These are phyloP conservation scores for Epizoanthus ramosus DNA, from an alignment of 92 coral and sea anemone species.

Conservation along the genomic window DNA sequence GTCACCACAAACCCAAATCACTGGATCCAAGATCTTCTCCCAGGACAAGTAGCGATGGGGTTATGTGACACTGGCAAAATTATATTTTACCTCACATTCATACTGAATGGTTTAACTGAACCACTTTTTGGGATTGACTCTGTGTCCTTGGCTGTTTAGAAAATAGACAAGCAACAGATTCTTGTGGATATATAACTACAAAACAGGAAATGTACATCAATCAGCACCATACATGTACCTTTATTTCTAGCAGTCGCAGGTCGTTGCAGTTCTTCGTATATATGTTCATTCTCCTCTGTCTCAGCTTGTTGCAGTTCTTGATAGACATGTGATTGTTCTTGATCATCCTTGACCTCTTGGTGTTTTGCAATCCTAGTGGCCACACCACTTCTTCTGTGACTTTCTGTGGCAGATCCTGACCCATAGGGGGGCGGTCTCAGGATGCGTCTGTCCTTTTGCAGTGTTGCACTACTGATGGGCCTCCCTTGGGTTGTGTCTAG, in stretches of 20 bases:
- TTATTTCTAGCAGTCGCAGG: background rate
- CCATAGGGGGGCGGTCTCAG: slow-evolving; percentile 25
- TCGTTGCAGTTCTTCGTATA: background rate
- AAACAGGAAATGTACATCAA: background rate
- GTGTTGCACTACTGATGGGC: background rate
- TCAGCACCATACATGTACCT: background rate
- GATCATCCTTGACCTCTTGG: background rate
- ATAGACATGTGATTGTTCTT: background rate
- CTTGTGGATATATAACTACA: too few relatives aligned
- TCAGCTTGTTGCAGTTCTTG: background rate
- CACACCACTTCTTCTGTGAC: background rate
- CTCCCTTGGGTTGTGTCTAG: background rate
- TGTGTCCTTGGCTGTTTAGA: too few relatives aligned
- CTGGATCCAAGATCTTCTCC: too few relatives aligned
- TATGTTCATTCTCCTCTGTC: background rate
- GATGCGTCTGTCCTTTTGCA: slow-evolving; percentile 14
- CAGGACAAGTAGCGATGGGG: too few relatives aligned
- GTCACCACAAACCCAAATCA: too few relatives aligned
- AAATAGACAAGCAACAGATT: too few relatives aligned
- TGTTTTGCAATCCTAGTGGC: background rate
- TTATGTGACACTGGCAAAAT: too few relatives aligned
- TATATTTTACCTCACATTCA: too few relatives aligned
- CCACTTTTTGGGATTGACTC: too few relatives aligned
- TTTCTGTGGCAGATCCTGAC: background rate
- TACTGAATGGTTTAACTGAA: too few relatives aligned